These are phyloP conservation scores for Oscheius myriophilus DNA, from an alignment of 2,888 invertebrate genomes.

Conservation along the genomic window DNA sequence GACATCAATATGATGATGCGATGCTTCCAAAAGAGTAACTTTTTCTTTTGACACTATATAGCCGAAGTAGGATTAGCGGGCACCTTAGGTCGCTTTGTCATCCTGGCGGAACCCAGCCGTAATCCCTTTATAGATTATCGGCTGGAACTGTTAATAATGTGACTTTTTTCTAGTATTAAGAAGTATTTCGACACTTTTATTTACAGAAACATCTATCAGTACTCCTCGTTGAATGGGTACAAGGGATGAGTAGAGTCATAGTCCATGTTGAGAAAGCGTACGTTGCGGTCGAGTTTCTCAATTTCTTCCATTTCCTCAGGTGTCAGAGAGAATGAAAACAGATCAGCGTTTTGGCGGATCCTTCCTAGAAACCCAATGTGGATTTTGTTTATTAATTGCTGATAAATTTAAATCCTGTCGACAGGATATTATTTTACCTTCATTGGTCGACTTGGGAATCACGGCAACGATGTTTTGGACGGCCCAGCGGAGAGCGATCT, in stretches of 20 bases:
- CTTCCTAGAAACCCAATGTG: conserved; percentile 25
- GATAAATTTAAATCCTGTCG: conserved; percentile 24
- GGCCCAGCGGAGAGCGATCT: conserved; percentile 72
- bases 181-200: too few relatives aligned
- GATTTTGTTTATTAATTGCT: neutral
- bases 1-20: too few relatives aligned
- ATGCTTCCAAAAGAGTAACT: too few relatives aligned
- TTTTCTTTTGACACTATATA: too few relatives aligned
- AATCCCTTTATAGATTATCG: too few relatives aligned
- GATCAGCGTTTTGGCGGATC: conserved; percentile 69
- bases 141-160: too few relatives aligned
- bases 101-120: too few relatives aligned
- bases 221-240: conserved; percentile 48
- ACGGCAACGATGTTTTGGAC: conserved; percentile 71
- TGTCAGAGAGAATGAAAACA: conserved; percentile 71
- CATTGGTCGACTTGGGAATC: conserved; percentile 71
- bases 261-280: conserved; percentile 45
- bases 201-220: conserved; percentile 9
- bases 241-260: conserved; percentile 42
- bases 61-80: too few relatives aligned
- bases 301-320: conserved; percentile 65
- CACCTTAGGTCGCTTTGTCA: too few relatives aligned
- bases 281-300: conserved; percentile 40
- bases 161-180: too few relatives aligned
- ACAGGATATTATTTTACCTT: too few relatives aligned